Evolutionary conservation across 2,797 vertebrate species (phyloP).

Genomic region (Coendou prehensilis): DNA sequence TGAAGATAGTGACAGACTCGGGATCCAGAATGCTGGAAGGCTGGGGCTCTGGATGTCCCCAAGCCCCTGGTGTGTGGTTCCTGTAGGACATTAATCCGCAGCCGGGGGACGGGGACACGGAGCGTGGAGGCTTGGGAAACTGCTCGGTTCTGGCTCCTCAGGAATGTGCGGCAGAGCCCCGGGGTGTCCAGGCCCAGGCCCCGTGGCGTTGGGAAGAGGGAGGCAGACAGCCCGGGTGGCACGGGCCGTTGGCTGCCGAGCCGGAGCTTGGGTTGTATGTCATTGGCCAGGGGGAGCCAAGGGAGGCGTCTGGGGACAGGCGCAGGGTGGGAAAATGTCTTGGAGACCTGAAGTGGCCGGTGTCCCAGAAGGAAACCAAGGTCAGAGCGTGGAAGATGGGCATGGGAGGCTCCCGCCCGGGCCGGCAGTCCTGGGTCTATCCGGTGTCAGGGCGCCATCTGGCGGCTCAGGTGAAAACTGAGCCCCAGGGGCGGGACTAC

Average conservation of each 20-base stretch:
- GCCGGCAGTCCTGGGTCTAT: background rate
- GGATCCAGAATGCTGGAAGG: background rate
- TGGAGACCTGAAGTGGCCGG: background rate
- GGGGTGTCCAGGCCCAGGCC: too few species aligned
- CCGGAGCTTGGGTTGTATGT: background rate
- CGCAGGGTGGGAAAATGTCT: background rate
- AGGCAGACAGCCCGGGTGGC: background rate
- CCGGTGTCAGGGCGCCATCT: background rate
- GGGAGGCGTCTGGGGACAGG: background rate
- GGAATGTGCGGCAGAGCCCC: background rate
- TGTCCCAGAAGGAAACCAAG: background rate
- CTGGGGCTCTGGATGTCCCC: rapidly evolving
- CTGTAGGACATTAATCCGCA: background rate
- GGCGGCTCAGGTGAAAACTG: background rate
- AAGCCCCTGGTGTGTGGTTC: background rate
- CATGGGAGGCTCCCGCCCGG: background rate
- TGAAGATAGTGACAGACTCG: background rate
- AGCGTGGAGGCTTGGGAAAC: too few species aligned
- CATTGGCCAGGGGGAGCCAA: background rate
- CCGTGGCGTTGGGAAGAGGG: background rate
- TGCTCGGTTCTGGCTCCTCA: background rate
- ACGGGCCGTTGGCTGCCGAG: too few species aligned
- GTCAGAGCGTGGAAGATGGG: too few species aligned
- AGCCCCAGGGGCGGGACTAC: background rate
- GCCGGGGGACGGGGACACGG: background rate